Conservation (phyloP, 2,888 invertebrate species). For the Amphipyra tragopoginis region DNA sequence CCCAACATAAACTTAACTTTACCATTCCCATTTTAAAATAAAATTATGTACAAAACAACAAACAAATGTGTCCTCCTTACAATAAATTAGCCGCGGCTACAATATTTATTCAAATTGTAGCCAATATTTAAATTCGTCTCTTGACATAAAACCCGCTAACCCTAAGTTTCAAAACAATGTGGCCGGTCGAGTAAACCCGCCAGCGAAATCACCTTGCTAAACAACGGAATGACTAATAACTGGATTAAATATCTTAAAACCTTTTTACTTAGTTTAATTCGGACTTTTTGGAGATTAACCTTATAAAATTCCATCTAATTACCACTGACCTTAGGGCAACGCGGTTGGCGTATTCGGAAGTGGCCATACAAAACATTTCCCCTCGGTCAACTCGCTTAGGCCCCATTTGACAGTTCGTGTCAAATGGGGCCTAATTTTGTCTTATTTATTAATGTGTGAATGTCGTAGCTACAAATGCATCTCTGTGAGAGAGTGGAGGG, state of each 20-base stretch:
- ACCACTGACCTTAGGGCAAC: no score
- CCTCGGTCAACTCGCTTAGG: no score
- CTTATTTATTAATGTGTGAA: no score
- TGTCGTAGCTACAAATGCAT: no score
- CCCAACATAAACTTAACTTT: slow-evolving; percentile 8
- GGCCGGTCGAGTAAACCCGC: slow-evolving; percentile 43
- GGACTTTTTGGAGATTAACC: slow-evolving; percentile 70
- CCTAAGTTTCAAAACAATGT: slow-evolving; percentile 64
- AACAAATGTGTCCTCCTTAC: slow-evolving; percentile 37
- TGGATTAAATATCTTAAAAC: slow-evolving; percentile 72
- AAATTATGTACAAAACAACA: slow-evolving; percentile 35
- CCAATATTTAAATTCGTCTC: slow-evolving; percentile 59
- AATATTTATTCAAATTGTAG: slow-evolving; percentile 55
- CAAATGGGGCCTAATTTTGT: no score
- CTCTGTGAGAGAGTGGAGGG: no score
- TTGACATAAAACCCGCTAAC: slow-evolving; percentile 60
- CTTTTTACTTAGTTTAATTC: slow-evolving; percentile 74
- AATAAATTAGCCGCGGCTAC: slow-evolving; percentile 39
- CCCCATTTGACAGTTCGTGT: no score
- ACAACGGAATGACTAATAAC: slow-evolving; percentile 72
- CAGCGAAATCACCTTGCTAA: slow-evolving; percentile 59
- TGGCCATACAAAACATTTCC: no score
- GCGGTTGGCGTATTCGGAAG: no score
- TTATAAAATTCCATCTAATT: slow-evolving; percentile 62
- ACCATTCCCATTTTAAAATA: slow-evolving; percentile 21